phyloP scores from a whole-genome alignment of 2,888 invertebrate genomes.

The Campaea margaritaria region DNA sequence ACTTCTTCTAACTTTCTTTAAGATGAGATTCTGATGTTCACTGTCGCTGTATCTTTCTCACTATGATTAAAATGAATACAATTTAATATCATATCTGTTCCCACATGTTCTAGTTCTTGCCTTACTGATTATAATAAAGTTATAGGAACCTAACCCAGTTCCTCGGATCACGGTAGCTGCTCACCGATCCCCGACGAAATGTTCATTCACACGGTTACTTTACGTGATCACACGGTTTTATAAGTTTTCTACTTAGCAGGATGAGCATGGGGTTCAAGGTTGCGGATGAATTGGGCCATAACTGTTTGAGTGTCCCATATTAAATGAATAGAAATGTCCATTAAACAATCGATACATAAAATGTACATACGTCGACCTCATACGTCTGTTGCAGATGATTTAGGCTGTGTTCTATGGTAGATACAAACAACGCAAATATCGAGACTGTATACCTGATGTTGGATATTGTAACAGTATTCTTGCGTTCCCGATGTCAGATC shows the following conservation, averaged over 20 bases:
- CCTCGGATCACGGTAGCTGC: constrained; percentile 55
- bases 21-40: too few relatives aligned
- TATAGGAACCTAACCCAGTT: constrained; percentile 60
- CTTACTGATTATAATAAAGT: constrained; percentile 30
- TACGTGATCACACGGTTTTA: constrained; percentile 39
- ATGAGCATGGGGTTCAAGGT: constrained; percentile 8
- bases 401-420: too few relatives aligned
- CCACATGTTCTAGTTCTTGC: constrained; percentile 13
- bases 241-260: constrained; percentile 18
- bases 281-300: constrained; percentile 7
- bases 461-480: too few relatives aligned
- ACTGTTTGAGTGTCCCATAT: background rate
- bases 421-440: too few relatives aligned
- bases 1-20: too few relatives aligned
- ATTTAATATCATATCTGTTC: background rate
- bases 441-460: too few relatives aligned
- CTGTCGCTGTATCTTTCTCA: too few relatives aligned
- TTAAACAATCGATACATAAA: too few relatives aligned
- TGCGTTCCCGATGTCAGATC: too few relatives aligned
- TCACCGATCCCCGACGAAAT: constrained; percentile 51
- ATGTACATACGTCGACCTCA: too few relatives aligned
- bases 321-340: background rate
- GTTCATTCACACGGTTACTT: constrained; percentile 53
- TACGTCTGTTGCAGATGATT: too few relatives aligned
- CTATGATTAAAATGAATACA: too few relatives aligned